Percentiles rank a stretch among this genome's conserved stretches.
phyloP scores from a whole-genome alignment of 2,888 invertebrate species.

The Oligia latruncula region DNA sequence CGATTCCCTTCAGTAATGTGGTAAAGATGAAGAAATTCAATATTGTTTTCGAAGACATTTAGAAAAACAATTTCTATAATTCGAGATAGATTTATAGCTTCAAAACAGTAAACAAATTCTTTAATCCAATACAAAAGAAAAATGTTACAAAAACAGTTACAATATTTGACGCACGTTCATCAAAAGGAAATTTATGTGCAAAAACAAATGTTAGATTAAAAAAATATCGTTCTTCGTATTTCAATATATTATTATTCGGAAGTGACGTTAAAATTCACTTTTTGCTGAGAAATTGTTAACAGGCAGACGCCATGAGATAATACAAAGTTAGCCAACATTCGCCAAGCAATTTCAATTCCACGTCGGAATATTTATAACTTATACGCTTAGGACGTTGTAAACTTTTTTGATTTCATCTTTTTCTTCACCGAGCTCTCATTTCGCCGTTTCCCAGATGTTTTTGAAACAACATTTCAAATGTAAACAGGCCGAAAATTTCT shows the following conservation, averaged over 20 bases:
- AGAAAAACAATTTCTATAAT: conserved; percentile 5
- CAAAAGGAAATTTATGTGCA: conserved; percentile 43
- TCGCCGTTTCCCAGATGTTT: conserved; percentile 60
- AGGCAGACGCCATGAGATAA: conserved; percentile 68
- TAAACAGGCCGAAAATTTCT: conserved; percentile 66
- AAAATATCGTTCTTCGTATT: conserved; percentile 32
- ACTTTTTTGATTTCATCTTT: conserved; percentile 74
- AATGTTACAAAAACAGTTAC: conserved; percentile 32
- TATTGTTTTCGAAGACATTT: conserved; percentile 3
- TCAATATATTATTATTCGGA: conserved; percentile 47
- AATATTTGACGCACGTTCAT: conserved; percentile 52
- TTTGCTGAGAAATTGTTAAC: conserved; percentile 48
- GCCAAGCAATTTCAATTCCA: conserved; percentile 71
- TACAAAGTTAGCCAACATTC: conserved; percentile 68
- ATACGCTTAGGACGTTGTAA: conserved; percentile 64
- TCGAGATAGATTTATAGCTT: conserved; percentile 43
- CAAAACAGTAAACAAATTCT: conserved; percentile 56
- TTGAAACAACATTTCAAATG: conserved; percentile 57
- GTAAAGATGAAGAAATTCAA: neutral
- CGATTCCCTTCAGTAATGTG: neutral
- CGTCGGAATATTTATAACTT: conserved; percentile 69
- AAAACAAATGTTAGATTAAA: conserved; percentile 47
- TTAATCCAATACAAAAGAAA: conserved; percentile 38
- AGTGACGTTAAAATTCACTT: conserved; percentile 62
- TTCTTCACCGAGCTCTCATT: conserved; percentile 60